These are phyloP conservation scores for Anguilla obscura DNA, from an alignment of 2,797 vertebrate species.

Conservation along the genomic window DNA sequence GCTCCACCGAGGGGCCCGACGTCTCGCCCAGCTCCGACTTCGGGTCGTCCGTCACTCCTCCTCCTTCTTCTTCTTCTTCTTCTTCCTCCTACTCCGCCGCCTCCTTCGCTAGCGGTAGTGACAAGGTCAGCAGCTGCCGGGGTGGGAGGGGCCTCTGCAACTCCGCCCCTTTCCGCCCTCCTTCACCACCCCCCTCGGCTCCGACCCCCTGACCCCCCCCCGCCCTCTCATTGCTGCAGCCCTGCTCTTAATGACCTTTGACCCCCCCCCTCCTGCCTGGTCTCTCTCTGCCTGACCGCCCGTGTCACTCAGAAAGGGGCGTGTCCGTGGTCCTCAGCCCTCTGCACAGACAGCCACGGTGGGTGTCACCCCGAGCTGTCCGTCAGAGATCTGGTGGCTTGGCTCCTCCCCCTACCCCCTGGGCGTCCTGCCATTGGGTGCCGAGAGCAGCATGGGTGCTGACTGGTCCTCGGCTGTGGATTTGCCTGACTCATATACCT, in stretches of 20 bases:
- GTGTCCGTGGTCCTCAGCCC: background rate
- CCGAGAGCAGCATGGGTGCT: constrained; percentile 9
- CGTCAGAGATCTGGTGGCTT: background rate
- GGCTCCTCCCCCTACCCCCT: background rate
- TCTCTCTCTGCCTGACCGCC: background rate
- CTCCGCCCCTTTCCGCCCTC: constrained; percentile 31
- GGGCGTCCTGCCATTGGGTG: background rate
- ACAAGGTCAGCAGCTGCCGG: constrained; percentile 71
- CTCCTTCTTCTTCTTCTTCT: constrained; percentile 75
- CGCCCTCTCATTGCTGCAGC: background rate
- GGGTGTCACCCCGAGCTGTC: background rate
- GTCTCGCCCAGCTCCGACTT: constrained; percentile 54
- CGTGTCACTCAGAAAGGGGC: background rate
- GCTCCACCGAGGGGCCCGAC: constrained; percentile 72
- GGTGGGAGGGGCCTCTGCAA: constrained; percentile 56
- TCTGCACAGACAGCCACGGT: background rate
- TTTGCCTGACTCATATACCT: background rate
- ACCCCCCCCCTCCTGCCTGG: background rate
- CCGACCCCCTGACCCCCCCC: constrained; percentile 24
- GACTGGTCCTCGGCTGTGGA: background rate
- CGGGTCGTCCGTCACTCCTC: constrained; percentile 60
- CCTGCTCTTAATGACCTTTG: background rate
- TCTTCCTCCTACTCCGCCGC: constrained; percentile 40
- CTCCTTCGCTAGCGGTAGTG: constrained; percentile 73
- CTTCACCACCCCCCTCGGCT: constrained; percentile 34